A percentile compares a stretch with the other conserved stretches of the same genome.
Conservation (phyloP, 2,113 vertebrate genomes). For the Sorex araneus region DNA sequence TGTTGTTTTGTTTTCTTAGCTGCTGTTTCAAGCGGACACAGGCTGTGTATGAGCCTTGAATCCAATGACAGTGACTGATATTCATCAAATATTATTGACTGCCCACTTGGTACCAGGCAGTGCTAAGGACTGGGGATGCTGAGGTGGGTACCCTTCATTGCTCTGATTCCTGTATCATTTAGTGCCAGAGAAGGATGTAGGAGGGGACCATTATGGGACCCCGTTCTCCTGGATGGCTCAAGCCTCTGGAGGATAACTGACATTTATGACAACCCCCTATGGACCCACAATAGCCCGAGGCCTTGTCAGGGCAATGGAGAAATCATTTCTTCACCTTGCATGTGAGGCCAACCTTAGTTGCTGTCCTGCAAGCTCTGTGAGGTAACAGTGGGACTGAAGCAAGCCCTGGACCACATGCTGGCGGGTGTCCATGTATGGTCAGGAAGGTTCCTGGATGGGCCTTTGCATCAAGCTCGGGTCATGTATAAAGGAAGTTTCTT, state of each 20-base stretch:
- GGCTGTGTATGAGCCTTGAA: background rate
- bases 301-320: constrained; percentile 28
- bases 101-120: background rate
- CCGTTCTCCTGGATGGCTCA: background rate
- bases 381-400: constrained; percentile 29
- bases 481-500: constrained; percentile 52
- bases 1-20: too few species aligned
- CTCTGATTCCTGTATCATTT: background rate
- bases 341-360: background rate
- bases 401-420: background rate
- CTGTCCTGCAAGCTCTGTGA: background rate
- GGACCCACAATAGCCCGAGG: background rate
- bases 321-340: constrained; percentile 60
- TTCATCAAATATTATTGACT: background rate
- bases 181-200: background rate
- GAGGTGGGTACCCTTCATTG: background rate
- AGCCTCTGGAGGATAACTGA: background rate
- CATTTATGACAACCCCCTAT: background rate
- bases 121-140: background rate
- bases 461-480: background rate
- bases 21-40: too few species aligned
- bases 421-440: background rate
- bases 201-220: background rate
- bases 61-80: background rate
- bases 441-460: background rate